These are phyloP conservation scores for Ctenoplectra terminalis DNA, from an alignment of 1,140 invertebrate species.

Conservation along the genomic window DNA sequence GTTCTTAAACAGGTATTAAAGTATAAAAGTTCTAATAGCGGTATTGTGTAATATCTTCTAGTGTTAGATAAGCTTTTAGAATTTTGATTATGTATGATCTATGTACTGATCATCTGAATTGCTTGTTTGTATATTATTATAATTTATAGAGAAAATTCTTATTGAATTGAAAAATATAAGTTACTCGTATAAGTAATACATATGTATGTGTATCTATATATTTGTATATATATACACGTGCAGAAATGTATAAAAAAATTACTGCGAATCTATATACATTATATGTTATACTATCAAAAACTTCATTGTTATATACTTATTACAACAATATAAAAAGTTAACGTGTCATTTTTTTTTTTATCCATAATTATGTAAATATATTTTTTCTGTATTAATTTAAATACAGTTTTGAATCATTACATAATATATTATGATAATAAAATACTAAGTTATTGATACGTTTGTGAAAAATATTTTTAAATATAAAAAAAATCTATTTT, in stretches of 20 bases:
- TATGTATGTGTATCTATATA: slow-evolving; percentile 67
- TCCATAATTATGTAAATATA: slow-evolving; percentile 31
- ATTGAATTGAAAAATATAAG: slow-evolving; percentile 58
- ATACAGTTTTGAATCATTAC: slow-evolving; percentile 2
- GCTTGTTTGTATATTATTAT: slow-evolving; percentile 77
- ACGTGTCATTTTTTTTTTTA: slow-evolving; percentile 38
- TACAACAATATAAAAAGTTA: slow-evolving; percentile 56
- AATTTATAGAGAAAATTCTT: slow-evolving; percentile 68
- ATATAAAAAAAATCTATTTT: not conserved
- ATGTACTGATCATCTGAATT: slow-evolving; percentile 70
- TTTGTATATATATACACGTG: slow-evolving; percentile 54
- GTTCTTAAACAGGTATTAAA: slow-evolving; percentile 55
- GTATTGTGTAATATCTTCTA: slow-evolving; percentile 68
- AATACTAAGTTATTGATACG: not conserved
- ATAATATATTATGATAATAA: not conserved
- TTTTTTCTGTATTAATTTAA: slow-evolving; percentile 11
- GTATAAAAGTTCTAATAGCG: slow-evolving; percentile 64
- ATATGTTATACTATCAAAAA: slow-evolving; percentile 64
- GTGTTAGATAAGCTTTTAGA: slow-evolving; percentile 71
- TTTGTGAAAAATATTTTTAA: not conserved
- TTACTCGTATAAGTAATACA: slow-evolving; percentile 64
- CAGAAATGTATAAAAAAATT: slow-evolving; percentile 65
- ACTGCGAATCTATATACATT: slow-evolving; percentile 52
- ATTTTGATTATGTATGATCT: slow-evolving; percentile 71
- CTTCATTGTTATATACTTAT: slow-evolving; percentile 68